Conservation (phyloP, 2,113 vertebrate genomes). For the Micronisus gabar region DNA sequence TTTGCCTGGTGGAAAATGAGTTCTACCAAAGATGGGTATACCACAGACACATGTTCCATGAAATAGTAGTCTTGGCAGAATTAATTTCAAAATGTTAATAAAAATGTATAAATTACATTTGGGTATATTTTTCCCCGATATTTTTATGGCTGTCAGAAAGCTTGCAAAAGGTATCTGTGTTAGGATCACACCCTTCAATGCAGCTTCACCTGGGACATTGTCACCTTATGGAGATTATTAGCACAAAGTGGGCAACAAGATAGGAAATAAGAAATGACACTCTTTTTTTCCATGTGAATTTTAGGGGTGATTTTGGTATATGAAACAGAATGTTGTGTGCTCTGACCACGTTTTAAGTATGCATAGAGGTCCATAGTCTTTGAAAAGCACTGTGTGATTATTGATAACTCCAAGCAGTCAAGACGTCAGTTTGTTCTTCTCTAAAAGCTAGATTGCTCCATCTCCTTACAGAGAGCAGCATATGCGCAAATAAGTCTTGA, state of each 20-base stretch:
- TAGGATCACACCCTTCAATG: background rate
- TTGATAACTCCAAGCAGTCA: background rate
- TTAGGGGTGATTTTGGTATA: background rate
- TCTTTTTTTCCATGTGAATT: background rate
- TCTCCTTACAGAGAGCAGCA: constrained; percentile 7
- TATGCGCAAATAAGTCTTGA: constrained; percentile 53
- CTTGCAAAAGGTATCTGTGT: background rate
- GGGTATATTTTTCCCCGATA: background rate
- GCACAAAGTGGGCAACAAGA: background rate
- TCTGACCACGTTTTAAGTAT: background rate
- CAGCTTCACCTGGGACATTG: background rate
- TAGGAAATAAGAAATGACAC: background rate
- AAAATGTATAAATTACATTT: background rate
- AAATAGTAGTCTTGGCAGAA: background rate
- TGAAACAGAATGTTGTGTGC: background rate
- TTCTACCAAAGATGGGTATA: background rate
- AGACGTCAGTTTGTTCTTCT: background rate
- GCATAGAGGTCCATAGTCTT: background rate
- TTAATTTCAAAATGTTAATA: background rate
- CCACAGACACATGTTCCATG: background rate
- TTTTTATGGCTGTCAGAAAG: background rate
- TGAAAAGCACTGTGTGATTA: background rate
- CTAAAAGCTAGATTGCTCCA: background rate
- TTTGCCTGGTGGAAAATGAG: background rate
- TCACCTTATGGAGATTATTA: background rate